Percentiles rank a stretch among this genome's conserved stretches.
Evolutionary conservation across 1,140 invertebrate species (phyloP).

Genomic region (Protaetia brevitarsis): DNA sequence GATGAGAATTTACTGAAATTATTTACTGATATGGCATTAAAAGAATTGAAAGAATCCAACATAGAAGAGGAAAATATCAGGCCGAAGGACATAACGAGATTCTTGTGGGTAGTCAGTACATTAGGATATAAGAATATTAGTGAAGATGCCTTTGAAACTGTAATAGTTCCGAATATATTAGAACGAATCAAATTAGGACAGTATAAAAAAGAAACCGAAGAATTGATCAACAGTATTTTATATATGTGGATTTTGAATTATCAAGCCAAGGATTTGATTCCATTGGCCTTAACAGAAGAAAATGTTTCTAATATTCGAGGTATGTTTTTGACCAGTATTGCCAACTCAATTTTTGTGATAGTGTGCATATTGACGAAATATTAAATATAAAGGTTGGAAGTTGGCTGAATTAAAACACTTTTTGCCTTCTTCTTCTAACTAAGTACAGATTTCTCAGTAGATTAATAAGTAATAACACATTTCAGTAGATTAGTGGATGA

Average conservation of each 20-base stretch:
- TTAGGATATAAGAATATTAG: constrained; percentile 31
- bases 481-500: too few species aligned
- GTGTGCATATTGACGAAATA: too few species aligned
- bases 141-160: constrained; percentile 30
- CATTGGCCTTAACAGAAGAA: constrained; percentile 32
- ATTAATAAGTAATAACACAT: too few species aligned
- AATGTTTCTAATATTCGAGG: constrained; percentile 25
- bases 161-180: constrained; percentile 39
- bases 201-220: constrained; percentile 32
- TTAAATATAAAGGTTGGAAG: too few species aligned
- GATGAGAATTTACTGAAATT: constrained; percentile 41
- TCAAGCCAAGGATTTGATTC: constrained; percentile 37
- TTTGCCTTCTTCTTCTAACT: too few species aligned
- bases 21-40: constrained; percentile 34
- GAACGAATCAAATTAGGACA: constrained; percentile 33
- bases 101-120: constrained; percentile 42
- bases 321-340: too few species aligned
- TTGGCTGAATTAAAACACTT: too few species aligned
- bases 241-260: constrained; percentile 46
- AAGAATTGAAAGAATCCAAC: constrained; percentile 28
- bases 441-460: too few species aligned
- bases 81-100: constrained; percentile 44
- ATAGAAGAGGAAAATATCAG: constrained; percentile 27
- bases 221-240: constrained; percentile 37
- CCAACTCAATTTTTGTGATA: too few species aligned